A percentile compares a stretch with the other conserved stretches of the same genome.
Conservation (phyloP, 2,113 vertebrate species). For the Nematolebias whitei region DNA sequence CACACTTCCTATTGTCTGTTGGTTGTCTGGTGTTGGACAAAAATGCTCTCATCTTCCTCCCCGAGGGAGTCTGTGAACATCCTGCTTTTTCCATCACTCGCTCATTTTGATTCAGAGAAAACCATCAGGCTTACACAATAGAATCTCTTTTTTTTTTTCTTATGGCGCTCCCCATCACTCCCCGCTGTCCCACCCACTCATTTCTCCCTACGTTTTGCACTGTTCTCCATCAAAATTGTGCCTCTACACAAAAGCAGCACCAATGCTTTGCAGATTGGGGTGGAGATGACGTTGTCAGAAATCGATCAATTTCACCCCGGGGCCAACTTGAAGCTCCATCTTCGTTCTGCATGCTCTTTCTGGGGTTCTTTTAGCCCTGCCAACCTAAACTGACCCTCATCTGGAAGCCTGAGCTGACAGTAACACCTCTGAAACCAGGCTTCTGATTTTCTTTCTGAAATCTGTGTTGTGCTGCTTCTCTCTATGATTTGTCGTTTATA, state of each 20-base stretch:
- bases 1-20: conserved; percentile 39
- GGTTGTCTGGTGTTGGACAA: conserved; percentile 42
- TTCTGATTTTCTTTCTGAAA: conserved; percentile 12
- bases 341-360: conserved; percentile 19
- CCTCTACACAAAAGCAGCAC: conserved; percentile 59
- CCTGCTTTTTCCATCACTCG: conserved; percentile 51
- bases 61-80: conserved; percentile 55
- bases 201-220: conserved; percentile 51
- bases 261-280: conserved; percentile 55
- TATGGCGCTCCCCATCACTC: conserved; percentile 18
- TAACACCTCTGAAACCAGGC: conserved; percentile 40
- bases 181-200: conserved; percentile 52
- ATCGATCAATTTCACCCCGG: conserved; percentile 59
- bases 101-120: conserved; percentile 69
- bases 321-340: conserved; percentile 24
- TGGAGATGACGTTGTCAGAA: conserved; percentile 40
- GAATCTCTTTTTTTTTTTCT: conserved; percentile 19
- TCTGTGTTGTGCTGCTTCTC: conserved; percentile 14
- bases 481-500: conserved; percentile 19
- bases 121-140: conserved; percentile 67
- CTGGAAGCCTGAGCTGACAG: conserved; percentile 35
- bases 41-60: conserved; percentile 43
- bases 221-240: conserved; percentile 61
- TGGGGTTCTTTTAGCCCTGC: conserved; percentile 24
- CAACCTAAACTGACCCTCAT: conserved; percentile 35